phyloP scores from a whole-genome alignment of 2,888 invertebrate genomes.

The Acanthosoma haemorrhoidale region DNA sequence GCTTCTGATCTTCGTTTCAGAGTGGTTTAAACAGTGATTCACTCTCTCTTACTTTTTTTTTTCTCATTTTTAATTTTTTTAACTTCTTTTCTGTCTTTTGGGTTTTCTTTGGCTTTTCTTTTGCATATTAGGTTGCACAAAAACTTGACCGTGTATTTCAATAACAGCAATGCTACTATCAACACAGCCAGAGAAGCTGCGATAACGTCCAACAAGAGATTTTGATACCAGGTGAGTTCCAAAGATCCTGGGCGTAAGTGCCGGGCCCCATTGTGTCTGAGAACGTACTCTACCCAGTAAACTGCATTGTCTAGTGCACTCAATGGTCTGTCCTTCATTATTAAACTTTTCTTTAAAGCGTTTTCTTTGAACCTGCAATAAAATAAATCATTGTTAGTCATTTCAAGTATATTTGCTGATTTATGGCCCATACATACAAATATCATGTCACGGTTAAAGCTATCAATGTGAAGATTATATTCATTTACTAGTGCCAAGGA shows the following conservation, averaged over 20 bases:
- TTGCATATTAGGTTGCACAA: neutral
- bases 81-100: neutral
- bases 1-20: too few relatives aligned
- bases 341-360: neutral
- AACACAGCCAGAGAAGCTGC: neutral
- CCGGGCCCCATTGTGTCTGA: neutral
- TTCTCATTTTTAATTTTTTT: neutral
- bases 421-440: too few relatives aligned
- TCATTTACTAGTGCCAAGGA: too few relatives aligned
- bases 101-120: neutral
- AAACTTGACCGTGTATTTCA: too few relatives aligned
- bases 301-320: neutral
- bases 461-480: too few relatives aligned
- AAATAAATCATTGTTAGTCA: neutral
- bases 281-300: conserved; percentile 11
- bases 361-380: neutral
- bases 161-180: too few relatives aligned
- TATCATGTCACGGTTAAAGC: too few relatives aligned
- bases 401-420: neutral
- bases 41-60: too few relatives aligned
- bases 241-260: neutral
- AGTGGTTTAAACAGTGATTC: too few relatives aligned
- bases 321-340: conserved; percentile 1
- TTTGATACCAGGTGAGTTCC: conserved; percentile 2
- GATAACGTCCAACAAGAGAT: neutral